A percentile compares a stretch with the other conserved stretches of the same genome.
Evolutionary conservation across 2,888 invertebrate genomes (phyloP).

Genomic region (Scaptomyza caliginosa): DNA sequence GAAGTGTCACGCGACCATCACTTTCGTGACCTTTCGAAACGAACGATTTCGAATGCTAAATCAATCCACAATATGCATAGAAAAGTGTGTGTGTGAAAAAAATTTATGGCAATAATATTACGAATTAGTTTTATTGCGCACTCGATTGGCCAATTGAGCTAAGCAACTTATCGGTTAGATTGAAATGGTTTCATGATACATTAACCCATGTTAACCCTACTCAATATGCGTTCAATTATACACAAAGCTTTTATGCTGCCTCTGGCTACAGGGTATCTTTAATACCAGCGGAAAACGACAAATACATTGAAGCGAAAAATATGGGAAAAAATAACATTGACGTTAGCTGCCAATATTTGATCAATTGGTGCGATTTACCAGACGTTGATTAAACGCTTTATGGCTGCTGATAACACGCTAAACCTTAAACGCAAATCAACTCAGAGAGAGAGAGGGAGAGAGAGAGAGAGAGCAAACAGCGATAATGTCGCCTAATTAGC

Average conservation of each 20-base stretch:
- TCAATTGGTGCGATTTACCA: conserved; percentile 52
- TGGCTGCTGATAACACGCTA: conserved; percentile 37
- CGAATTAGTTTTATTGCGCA: conserved; percentile 35
- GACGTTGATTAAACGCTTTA: conserved; percentile 40
- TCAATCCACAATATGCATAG: conserved; percentile 10
- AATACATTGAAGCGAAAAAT: not conserved
- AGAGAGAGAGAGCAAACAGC: not conserved
- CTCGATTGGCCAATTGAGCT: conserved; percentile 27
- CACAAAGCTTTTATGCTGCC: no score
- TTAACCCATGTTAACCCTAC: not conserved
- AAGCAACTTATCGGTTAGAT: conserved; percentile 37
- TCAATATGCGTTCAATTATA: no score
- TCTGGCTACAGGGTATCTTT: not conserved
- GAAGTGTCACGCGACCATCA: conserved; percentile 1
- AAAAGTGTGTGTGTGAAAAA: not conserved
- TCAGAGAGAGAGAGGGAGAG: not conserved
- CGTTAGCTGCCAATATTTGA: conserved; percentile 38
- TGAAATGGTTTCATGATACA: not conserved
- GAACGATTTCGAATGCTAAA: conserved; percentile 6
- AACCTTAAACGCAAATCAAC: conserved; percentile 6
- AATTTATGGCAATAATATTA: conserved; percentile 39
- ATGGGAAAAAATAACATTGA: conserved; percentile 1
- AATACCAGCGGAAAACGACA: no score
- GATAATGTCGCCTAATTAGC: conserved; percentile 49
- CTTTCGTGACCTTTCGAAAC: not conserved